A percentile compares a stretch with the other conserved stretches of the same genome.
Conservation (phyloP, 2,113 vertebrate species). For the Cervus canadensis region DNA sequence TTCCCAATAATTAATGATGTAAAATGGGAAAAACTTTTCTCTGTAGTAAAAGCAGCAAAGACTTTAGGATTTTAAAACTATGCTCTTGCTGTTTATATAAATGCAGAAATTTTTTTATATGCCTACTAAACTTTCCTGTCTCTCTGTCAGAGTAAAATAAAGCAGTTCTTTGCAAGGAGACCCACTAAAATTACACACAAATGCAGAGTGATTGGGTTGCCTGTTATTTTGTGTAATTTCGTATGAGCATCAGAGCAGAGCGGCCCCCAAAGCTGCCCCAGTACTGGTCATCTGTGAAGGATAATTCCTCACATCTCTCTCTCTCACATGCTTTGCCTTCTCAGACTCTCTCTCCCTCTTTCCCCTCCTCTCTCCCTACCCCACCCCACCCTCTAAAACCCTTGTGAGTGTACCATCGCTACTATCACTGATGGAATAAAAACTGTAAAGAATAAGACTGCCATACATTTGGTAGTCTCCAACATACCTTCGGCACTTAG, state of each 20-base stretch:
- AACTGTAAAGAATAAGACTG: background rate
- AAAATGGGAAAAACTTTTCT: background rate
- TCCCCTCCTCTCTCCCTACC: accelerated
- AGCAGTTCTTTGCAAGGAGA: slow-evolving; percentile 19
- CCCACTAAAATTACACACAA: background rate
- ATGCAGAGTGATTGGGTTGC: background rate
- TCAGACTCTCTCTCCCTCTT: no score
- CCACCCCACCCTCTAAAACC: background rate
- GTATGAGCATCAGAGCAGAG: background rate
- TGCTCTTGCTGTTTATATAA: background rate
- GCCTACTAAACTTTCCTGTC: background rate
- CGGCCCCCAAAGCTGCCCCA: background rate
- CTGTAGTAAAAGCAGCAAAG: background rate
- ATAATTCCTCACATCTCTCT: background rate
- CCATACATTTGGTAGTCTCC: background rate
- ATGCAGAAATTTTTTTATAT: background rate
- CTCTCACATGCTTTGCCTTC: background rate
- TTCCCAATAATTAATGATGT: background rate
- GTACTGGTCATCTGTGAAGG: background rate
- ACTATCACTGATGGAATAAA: background rate
- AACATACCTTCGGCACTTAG: background rate
- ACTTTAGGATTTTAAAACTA: background rate
- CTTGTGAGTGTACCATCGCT: background rate
- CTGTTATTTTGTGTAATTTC: slow-evolving; percentile 45
- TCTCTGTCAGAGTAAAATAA: background rate